Percentiles rank a stretch among this genome's conserved stretches.
Conservation (phyloP, 1,140 invertebrate species). For the Psilanteris sp. region DNA sequence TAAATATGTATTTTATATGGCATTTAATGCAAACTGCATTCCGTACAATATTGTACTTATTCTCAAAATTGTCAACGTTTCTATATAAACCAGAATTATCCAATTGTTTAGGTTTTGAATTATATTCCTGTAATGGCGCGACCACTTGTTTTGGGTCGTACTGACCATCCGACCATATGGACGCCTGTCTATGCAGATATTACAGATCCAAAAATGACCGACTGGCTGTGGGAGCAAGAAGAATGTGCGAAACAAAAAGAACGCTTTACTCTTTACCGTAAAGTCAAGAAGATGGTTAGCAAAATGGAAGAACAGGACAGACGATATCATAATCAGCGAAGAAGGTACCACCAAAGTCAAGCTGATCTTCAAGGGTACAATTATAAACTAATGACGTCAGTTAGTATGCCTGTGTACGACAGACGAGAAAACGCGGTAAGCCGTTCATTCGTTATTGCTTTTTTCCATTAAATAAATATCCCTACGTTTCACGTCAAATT, state of each 20-base stretch:
- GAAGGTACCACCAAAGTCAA: conserved; percentile 48
- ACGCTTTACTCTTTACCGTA: conserved; percentile 83
- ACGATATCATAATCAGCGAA: conserved; percentile 78
- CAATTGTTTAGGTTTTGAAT: conserved; percentile 91
- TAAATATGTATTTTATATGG: conserved; percentile 46
- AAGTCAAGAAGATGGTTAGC: conserved; percentile 80
- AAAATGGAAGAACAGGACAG: conserved; percentile 81
- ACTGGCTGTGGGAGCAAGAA: conserved; percentile 91
- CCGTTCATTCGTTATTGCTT: too few relatives aligned
- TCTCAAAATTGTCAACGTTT: too few relatives aligned
- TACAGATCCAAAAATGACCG: conserved; percentile 92
- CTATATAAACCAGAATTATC: too few relatives aligned
- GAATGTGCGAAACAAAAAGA: conserved; percentile 89
- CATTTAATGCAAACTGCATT: too few relatives aligned
- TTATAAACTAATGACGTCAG: conserved; percentile 92
- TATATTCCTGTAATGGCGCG: conserved; percentile 95
- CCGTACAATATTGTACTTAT: too few relatives aligned
- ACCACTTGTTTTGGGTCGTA: conserved; percentile 89
- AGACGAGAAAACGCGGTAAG: conserved; percentile 88
- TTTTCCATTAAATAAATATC: too few relatives aligned
- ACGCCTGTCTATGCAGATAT: conserved; percentile 95
- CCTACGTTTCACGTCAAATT: too few relatives aligned
- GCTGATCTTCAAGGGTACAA: conserved; percentile 69
- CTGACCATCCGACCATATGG: conserved; percentile 91
- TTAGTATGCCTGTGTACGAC: conserved; percentile 95